These are phyloP conservation scores for Chitala chitala DNA, from an alignment of 2,113 vertebrate genomes.

Conservation along the genomic window DNA sequence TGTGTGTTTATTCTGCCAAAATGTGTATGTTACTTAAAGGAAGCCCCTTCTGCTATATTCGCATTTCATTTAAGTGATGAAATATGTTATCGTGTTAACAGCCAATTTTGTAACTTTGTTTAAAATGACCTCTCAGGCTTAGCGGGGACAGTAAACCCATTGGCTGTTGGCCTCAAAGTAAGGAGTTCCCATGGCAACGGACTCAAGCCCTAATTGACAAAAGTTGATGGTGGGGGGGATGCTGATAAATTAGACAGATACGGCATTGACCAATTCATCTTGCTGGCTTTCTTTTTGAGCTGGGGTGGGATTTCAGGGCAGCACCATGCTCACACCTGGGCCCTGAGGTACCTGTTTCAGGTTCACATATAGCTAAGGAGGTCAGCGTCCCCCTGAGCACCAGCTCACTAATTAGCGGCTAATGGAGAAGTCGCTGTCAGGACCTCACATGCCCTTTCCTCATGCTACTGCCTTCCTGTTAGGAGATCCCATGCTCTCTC, in stretches of 20 bases:
- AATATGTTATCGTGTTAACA: neutral
- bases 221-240: too few relatives aligned
- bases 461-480: neutral
- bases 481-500: too few relatives aligned
- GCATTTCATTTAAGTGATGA: neutral
- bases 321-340: neutral
- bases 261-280: neutral
- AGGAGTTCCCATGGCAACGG: conserved; percentile 16
- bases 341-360: neutral
- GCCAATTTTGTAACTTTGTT: neutral
- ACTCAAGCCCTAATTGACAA: conserved; percentile 12
- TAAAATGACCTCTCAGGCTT: neutral
- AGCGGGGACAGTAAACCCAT: neutral
- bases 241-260: conserved; percentile 12
- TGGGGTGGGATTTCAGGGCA: too few relatives aligned
- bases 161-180: neutral
- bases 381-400: neutral
- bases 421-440: neutral
- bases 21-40: neutral
- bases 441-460: neutral
- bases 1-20: neutral
- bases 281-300: neutral
- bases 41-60: neutral
- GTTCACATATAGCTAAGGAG: neutral
- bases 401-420: conserved; percentile 1